These are phyloP conservation scores for Oncorhynchus keta DNA, from an alignment of 2,113 vertebrate species.

Conservation along the genomic window DNA sequence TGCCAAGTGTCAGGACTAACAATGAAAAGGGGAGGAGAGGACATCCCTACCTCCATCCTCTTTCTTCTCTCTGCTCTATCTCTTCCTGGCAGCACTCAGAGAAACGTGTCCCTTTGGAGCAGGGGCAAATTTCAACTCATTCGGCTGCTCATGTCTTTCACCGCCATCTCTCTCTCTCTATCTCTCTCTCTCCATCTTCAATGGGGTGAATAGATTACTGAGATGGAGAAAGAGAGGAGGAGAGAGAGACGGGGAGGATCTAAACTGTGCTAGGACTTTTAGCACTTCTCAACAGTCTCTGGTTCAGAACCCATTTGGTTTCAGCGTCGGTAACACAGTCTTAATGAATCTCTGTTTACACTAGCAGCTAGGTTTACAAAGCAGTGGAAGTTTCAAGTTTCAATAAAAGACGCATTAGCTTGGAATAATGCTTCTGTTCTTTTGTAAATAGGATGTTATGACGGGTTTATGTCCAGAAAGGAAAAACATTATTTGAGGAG, in stretches of 20 bases:
- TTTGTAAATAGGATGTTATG: conserved; percentile 64
- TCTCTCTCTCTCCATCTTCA: conserved; percentile 22
- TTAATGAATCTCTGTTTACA: conserved; percentile 58
- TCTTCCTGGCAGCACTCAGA: conserved; percentile 46
- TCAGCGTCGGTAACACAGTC: conserved; percentile 54
- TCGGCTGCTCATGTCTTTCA: conserved; percentile 49
- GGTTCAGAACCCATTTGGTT: conserved; percentile 47
- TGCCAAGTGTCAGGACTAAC: conserved; percentile 26
- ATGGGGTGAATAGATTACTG: conserved; percentile 35
- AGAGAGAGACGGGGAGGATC: conserved; percentile 7
- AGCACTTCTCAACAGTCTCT: conserved; percentile 44
- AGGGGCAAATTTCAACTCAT: conserved; percentile 45
- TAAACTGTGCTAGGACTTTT: conserved; percentile 37
- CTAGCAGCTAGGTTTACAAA: conserved; percentile 57
- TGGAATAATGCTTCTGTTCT: conserved; percentile 55
- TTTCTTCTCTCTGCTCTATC: conserved; percentile 7
- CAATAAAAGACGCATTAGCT: conserved; percentile 51
- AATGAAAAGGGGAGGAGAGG: conserved; percentile 34
- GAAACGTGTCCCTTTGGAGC: conserved; percentile 58
- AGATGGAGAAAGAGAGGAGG: conserved; percentile 22
- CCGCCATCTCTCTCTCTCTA: conserved; percentile 29
- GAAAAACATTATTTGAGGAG: conserved; percentile 32
- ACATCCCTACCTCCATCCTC: conserved; percentile 22
- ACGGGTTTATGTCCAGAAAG: conserved; percentile 45
- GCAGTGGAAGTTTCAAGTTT: conserved; percentile 55